Evolutionary conservation across 1,140 invertebrate genomes (phyloP), one percentile per base, ranked within the genome.

Genomic region (Drosophila bocqueti): DNA sequence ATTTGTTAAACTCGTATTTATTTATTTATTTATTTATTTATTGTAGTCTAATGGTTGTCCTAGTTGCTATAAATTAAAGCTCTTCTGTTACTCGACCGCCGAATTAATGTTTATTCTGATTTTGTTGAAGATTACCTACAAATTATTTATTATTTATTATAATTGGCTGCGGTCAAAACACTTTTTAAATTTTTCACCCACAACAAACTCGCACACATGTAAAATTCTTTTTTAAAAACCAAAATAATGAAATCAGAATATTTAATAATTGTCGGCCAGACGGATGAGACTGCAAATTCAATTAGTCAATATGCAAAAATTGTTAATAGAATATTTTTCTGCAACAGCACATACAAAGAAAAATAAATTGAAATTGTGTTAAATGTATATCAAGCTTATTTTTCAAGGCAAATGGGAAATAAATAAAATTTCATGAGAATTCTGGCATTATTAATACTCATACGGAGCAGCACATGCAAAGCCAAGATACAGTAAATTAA

Each of bases 21-120:
- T 83, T 83, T 82, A 83, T 81, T 87, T 85, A 85, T 81, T 87
- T 86, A 85, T 84, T 85, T 85, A 85, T 81, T 86, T 69, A 74
- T 73, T 77, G 50, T 71, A 67, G 42, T 74, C 42, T 62, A 74
- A 58, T 46, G 46, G 50, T 74, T 79, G 62, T 42, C 47, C 31
- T 75, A 76, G 40, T 49, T 47, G 58, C 38, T 66, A 43, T 38
- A 63, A 75, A 68, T 49, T 49, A 60, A 64, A 42, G 34, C 61
- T 15, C 52, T 21, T 34, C 43, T 34, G 47, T 49, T 64, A 69
- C 24, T 40, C 40, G 40, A 50, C 38, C 45, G 45, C 31, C n/a
- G 50, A 67, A 42, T 82, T 79, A 77, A 90, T 90, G 79, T 67
- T 82, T 58, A 90, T 90, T 90, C 85, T 90, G 85, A 90, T 90